phyloP scores from a whole-genome alignment of 1,140 invertebrate genomes.

The Cherax destructor region DNA sequence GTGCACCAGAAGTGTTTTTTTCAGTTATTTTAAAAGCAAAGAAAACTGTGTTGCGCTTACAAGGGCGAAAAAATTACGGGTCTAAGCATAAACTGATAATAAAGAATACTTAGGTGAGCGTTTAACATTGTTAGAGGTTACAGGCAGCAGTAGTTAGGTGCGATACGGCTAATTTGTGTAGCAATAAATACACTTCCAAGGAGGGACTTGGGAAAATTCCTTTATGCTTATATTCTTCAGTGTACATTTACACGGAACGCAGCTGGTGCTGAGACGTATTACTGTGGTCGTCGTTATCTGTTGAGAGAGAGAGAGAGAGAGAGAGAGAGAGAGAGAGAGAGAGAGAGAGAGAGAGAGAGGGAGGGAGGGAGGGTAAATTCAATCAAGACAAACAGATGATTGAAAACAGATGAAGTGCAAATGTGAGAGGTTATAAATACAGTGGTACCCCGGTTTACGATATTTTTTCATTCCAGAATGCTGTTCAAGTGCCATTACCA shows the following conservation, averaged over 20 bases:
- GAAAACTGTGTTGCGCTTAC: background rate
- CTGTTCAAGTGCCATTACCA: too few species aligned
- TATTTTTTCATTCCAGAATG: too few species aligned
- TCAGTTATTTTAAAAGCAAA: background rate
- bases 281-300: background rate
- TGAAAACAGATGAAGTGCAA: too few species aligned
- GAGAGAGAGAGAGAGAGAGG: background rate
- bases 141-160: slow-evolving; percentile 12
- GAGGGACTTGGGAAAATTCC: too few species aligned
- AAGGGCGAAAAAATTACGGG: background rate
- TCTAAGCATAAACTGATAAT: background rate
- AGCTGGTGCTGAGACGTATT: background rate
- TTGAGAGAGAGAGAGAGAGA: background rate
- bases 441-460: too few species aligned
- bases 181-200: background rate
- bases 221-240: too few species aligned
- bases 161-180: background rate
- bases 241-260: too few species aligned
- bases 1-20: too few species aligned
- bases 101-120: slow-evolving; percentile 1
- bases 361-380: background rate
- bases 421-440: too few species aligned
- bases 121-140: slow-evolving; percentile 1
- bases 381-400: background rate
- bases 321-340: background rate